These are phyloP conservation scores for Caenorhabditis imperialis DNA, from an alignment of 2,888 invertebrate species.

Conservation along the genomic window DNA sequence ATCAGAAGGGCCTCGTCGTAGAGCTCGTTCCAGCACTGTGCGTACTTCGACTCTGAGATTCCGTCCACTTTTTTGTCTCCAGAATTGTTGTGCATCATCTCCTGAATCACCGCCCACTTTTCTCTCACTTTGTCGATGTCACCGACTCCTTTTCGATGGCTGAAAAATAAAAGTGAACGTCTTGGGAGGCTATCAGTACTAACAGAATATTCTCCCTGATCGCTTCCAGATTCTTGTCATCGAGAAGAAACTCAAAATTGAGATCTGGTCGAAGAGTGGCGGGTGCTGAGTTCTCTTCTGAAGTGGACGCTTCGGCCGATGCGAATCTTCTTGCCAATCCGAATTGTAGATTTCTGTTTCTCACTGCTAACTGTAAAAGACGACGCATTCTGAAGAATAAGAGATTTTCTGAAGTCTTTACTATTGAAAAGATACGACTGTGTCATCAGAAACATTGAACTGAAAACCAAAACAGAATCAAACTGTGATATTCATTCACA, in stretches of 20 bases:
- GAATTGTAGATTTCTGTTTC: conserved; percentile 16
- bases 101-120: conserved; percentile 66
- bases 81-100: conserved; percentile 48
- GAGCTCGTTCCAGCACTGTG: conserved; percentile 68
- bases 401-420: too few relatives aligned
- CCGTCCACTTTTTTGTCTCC: conserved; percentile 38
- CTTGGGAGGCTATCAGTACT: background rate
- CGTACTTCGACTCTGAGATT: conserved; percentile 60
- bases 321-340: conserved; percentile 27
- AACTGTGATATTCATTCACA: background rate
- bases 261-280: conserved; percentile 67
- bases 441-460: background rate
- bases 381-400: conserved; percentile 14
- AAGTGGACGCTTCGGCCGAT: conserved; percentile 29
- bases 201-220: conserved; percentile 64
- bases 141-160: conserved; percentile 72
- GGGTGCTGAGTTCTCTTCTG: conserved; percentile 18
- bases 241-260: conserved; percentile 75
- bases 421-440: background rate
- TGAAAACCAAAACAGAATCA: background rate
- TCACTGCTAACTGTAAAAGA: conserved; percentile 8
- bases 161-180: conserved; percentile 11
- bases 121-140: conserved; percentile 68
- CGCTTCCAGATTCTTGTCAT: conserved; percentile 65
- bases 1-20: conserved; percentile 68